Conservation (phyloP, 2,113 vertebrate genomes). For the Gadus macrocephalus region DNA sequence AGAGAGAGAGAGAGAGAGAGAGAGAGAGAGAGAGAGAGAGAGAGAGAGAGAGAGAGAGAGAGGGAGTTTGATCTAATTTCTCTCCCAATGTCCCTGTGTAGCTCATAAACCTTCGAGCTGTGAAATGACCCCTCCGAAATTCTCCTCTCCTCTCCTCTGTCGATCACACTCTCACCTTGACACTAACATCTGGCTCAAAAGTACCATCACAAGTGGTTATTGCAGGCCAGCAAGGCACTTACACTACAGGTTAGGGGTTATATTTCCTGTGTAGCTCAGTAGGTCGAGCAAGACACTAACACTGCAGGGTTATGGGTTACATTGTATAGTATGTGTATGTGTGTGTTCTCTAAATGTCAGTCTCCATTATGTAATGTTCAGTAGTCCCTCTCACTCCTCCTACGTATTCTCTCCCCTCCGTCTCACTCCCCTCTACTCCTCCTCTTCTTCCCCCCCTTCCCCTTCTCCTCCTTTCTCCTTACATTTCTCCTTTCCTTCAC, state of each 20-base stretch:
- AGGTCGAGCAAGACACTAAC: too few relatives aligned
- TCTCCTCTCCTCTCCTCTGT: not conserved
- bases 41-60: too few relatives aligned
- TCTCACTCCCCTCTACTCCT: not conserved
- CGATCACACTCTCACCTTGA: constrained; percentile 18
- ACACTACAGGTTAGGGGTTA: too few relatives aligned
- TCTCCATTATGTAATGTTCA: too few relatives aligned
- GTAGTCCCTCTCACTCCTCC: not conserved
- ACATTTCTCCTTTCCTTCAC: not conserved
- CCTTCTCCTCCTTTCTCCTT: constrained; percentile 19
- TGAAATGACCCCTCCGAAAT: constrained; percentile 36
- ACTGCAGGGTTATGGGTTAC: too few relatives aligned
- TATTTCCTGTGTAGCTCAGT: too few relatives aligned
- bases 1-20: too few relatives aligned
- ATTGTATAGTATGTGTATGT: too few relatives aligned
- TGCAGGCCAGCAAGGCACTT: too few relatives aligned
- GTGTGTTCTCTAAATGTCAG: too few relatives aligned
- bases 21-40: too few relatives aligned
- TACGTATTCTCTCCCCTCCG: not conserved
- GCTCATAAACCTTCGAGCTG: constrained; percentile 40
- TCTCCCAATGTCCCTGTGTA: constrained; percentile 16
- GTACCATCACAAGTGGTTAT: not conserved
- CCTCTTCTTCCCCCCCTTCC: constrained; percentile 5
- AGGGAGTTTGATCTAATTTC: constrained; percentile 15
- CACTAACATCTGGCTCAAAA: constrained; percentile 39